These are phyloP conservation scores for Percina caprodes DNA, from an alignment of 2,113 vertebrate species.

Conservation along the genomic window DNA sequence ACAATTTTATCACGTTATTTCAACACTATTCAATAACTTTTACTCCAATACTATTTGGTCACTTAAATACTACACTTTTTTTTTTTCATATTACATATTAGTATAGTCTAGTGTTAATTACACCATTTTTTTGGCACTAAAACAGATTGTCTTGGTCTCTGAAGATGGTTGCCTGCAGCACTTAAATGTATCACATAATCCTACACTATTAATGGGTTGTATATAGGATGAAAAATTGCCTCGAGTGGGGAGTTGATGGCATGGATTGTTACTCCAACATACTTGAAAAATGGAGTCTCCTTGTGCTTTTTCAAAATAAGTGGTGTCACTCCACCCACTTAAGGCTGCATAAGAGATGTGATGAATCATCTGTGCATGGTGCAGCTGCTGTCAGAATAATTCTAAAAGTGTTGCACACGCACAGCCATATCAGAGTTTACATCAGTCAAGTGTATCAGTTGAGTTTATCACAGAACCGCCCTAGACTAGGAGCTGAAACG, in stretches of 20 bases:
- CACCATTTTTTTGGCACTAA: no score
- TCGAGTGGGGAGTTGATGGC: slow-evolving; percentile 18
- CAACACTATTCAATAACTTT: no score
- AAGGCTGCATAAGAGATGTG: slow-evolving; percentile 68
- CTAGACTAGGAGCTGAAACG: not conserved
- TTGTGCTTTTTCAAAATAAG: slow-evolving; percentile 63
- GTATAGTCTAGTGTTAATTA: no score
- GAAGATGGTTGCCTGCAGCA: no score
- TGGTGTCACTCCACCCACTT: slow-evolving; percentile 61
- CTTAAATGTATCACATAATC: slow-evolving; percentile 1
- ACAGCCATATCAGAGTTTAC: slow-evolving; percentile 23
- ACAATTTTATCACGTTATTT: no score
- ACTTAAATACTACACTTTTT: no score
- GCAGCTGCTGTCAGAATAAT: slow-evolving; percentile 53
- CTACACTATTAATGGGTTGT: slow-evolving; percentile 18
- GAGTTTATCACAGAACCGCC: slow-evolving; percentile 1
- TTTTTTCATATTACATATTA: no score
- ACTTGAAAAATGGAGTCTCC: slow-evolving; percentile 56
- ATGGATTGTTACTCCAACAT: slow-evolving; percentile 26
- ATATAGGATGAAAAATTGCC: slow-evolving; percentile 46
- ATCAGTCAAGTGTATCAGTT: not conserved
- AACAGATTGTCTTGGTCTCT: no score
- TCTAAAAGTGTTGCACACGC: slow-evolving; percentile 52
- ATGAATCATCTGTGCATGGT: slow-evolving; percentile 49
- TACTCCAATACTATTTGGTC: no score